Evolutionary conservation across 2,797 vertebrate genomes (phyloP).

Genomic region (Peromyscus aztecus): DNA sequence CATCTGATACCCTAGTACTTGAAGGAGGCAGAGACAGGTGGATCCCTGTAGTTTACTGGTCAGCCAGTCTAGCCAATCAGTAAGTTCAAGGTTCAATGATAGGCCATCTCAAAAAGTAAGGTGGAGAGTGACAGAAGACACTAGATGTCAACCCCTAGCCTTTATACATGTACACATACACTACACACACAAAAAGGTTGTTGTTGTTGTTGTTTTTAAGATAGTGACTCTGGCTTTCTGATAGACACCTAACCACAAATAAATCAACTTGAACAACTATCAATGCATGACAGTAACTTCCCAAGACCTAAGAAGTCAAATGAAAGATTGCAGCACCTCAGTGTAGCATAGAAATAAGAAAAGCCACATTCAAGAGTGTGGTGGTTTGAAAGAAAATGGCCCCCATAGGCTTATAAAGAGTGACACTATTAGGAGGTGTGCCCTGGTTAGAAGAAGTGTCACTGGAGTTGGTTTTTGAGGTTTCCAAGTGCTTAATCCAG

Average conservation of each 20-base stretch:
- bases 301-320: neutral
- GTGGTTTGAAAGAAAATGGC: neutral
- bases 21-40: neutral
- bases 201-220: neutral
- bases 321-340: neutral
- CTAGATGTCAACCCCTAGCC: neutral
- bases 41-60: neutral
- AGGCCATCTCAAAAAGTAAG: neutral
- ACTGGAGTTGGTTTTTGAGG: neutral
- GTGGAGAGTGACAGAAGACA: neutral
- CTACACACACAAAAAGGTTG: neutral
- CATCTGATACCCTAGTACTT: neutral
- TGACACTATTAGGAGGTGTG: neutral
- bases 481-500: neutral
- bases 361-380: neutral
- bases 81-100: neutral
- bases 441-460: neutral
- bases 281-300: neutral
- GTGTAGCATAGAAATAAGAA: neutral
- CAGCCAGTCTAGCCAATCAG: neutral
- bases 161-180: neutral
- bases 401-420: neutral
- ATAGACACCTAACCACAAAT: neutral
- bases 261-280: neutral
- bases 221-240: neutral